phyloP scores from a whole-genome alignment of 2,797 vertebrate genomes.

The Aldrovandia affinis region DNA sequence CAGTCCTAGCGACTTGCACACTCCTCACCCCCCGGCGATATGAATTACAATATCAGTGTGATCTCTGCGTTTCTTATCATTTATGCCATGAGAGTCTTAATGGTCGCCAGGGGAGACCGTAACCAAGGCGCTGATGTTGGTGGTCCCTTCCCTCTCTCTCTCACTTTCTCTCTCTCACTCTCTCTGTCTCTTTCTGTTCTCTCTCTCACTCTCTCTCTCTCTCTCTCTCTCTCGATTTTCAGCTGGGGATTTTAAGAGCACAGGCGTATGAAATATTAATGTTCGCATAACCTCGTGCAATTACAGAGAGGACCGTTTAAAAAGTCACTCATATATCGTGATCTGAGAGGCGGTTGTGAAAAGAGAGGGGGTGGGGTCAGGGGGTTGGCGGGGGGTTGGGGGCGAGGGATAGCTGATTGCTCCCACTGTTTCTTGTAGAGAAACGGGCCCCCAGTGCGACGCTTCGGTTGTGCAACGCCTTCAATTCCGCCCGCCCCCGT shows the following conservation, averaged over 20 bases:
- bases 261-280: conserved; percentile 1
- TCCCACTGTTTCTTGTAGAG: background rate
- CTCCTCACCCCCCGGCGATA: background rate
- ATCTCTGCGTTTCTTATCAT: background rate
- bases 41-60: background rate
- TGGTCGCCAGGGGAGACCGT: background rate
- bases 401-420: background rate
- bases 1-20: background rate
- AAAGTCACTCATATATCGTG: background rate
- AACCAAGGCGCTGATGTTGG: no score
- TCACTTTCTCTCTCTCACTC: background rate
- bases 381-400: background rate
- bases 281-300: background rate
- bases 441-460: background rate
- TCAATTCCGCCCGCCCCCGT: no score
- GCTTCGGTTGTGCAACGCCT: no score
- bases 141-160: background rate
- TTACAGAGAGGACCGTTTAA: background rate
- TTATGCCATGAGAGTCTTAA: background rate
- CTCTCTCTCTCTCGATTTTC: background rate
- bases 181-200: background rate
- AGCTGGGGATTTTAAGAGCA: background rate
- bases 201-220: background rate
- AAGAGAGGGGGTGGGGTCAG: no score
- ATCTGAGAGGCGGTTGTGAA: background rate